These are phyloP conservation scores for Pao palembangensis DNA, from an alignment of 2,113 vertebrate genomes.

Conservation along the genomic window DNA sequence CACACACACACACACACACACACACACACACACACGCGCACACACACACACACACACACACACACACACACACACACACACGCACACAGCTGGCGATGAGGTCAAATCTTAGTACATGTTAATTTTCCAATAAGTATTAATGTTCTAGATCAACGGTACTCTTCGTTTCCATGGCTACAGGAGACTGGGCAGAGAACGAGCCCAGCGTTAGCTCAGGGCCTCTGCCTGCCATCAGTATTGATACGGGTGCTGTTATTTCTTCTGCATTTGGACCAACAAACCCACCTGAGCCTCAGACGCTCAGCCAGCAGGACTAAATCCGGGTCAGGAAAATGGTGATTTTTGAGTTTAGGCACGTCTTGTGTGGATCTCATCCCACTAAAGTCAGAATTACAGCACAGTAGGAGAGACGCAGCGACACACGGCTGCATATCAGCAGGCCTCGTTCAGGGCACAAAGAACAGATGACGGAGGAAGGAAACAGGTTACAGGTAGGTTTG, in stretches of 20 bases:
- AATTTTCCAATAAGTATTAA: constrained; percentile 48
- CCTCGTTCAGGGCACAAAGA: neutral
- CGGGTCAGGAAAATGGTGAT: too few species aligned
- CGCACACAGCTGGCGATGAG: neutral
- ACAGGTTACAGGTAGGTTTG: too few species aligned
- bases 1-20: constrained; percentile 27
- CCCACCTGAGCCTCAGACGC: too few species aligned
- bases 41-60: too few species aligned
- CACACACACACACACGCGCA: constrained; percentile 16
- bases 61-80: constrained; percentile 7
- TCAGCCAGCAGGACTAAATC: too few species aligned
- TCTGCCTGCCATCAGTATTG: constrained; percentile 38
- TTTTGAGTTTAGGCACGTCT: too few species aligned
- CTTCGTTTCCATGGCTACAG: constrained; percentile 22
- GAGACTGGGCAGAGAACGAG: constrained; percentile 22
- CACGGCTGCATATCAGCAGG: too few species aligned
- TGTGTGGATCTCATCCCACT: too few species aligned
- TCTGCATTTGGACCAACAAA: too few species aligned
- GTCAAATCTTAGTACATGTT: constrained; percentile 17
- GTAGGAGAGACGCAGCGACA: neutral
- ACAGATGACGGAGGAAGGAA: neutral
- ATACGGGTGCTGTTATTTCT: constrained; percentile 1
- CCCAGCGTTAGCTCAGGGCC: constrained; percentile 18
- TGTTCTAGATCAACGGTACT: constrained; percentile 15
- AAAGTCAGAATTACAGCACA: neutral